A percentile compares a stretch with the other conserved stretches of the same genome.
Evolutionary conservation across 2,888 invertebrate genomes (phyloP).

Genomic region (Iselma pallidipennis): DNA sequence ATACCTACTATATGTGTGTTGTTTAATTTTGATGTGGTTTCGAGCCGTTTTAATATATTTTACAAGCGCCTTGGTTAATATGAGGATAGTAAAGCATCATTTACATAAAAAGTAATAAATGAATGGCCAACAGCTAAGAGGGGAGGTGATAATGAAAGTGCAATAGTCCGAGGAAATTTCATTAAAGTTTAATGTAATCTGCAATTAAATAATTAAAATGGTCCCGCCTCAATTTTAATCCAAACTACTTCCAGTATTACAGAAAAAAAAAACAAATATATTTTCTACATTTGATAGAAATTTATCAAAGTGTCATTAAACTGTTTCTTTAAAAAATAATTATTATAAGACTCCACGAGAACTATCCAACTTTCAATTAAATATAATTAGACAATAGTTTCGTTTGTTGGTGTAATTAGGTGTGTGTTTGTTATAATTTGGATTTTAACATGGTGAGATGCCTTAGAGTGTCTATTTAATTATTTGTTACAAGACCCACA

Average conservation of each 20-base stretch:
- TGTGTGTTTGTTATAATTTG: neutral
- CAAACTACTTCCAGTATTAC: neutral
- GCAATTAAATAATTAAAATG: neutral
- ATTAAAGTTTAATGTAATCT: neutral
- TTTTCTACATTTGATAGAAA: neutral
- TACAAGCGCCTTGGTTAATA: constrained; percentile 19
- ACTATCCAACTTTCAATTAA: neutral
- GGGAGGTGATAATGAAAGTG: neutral
- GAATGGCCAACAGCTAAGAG: too few relatives aligned
- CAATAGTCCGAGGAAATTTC: neutral
- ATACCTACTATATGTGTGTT: constrained; percentile 11
- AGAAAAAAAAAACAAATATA: neutral
- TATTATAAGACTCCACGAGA: neutral
- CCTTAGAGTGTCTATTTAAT: neutral
- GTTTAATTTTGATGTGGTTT: constrained; percentile 23
- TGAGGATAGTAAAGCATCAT: neutral
- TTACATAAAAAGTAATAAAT: constrained; percentile 7
- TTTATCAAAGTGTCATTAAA: too few relatives aligned
- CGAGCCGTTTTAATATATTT: constrained; percentile 7
- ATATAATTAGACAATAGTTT: neutral
- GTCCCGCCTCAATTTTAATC: neutral
- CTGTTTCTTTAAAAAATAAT: neutral
- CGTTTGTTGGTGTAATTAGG: neutral
- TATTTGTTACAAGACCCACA: neutral
- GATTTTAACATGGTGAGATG: neutral